phyloP scores from a whole-genome alignment of 2,888 invertebrate genomes.

The Drosophila conformis region DNA sequence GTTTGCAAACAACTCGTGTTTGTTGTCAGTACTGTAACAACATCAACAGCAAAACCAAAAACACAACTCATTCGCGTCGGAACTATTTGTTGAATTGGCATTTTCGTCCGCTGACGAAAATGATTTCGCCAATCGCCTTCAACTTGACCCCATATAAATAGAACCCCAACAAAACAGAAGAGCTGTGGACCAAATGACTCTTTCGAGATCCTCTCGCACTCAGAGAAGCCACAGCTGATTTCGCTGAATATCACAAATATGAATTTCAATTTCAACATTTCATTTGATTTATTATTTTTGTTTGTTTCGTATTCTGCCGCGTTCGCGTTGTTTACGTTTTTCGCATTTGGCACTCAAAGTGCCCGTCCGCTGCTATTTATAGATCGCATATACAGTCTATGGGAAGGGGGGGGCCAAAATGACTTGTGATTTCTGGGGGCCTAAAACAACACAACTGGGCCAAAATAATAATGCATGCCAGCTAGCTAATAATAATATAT shows the following conservation, averaged over 20 bases:
- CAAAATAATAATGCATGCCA: conserved; percentile 5
- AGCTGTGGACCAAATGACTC: background rate
- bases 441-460: background rate
- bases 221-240: conserved; percentile 55
- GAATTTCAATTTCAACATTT: conserved; percentile 34
- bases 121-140: conserved; percentile 62
- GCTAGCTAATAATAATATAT: conserved; percentile 10
- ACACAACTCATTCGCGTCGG: conserved; percentile 55
- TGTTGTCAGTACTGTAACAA: conserved; percentile 12
- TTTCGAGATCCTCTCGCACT: conserved; percentile 5
- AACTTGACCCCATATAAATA: conserved; percentile 80
- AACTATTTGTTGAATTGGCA: conserved; percentile 63
- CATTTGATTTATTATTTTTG: background rate
- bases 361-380: conserved; percentile 43
- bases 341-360: conserved; percentile 48
- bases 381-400: conserved; percentile 19
- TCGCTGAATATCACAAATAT: conserved; percentile 37
- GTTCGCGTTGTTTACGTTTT: conserved; percentile 43
- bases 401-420: conserved; percentile 26
- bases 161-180: conserved; percentile 7
- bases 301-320: conserved; percentile 1
- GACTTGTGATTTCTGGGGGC: conserved; percentile 32
- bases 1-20: conserved; percentile 39
- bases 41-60: conserved; percentile 39
- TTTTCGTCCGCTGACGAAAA: conserved; percentile 25